A percentile compares a stretch with the other conserved stretches of the same genome.
Evolutionary conservation across 1,140 invertebrate genomes (phyloP).

Genomic region (Orussus abietinus): DNA sequence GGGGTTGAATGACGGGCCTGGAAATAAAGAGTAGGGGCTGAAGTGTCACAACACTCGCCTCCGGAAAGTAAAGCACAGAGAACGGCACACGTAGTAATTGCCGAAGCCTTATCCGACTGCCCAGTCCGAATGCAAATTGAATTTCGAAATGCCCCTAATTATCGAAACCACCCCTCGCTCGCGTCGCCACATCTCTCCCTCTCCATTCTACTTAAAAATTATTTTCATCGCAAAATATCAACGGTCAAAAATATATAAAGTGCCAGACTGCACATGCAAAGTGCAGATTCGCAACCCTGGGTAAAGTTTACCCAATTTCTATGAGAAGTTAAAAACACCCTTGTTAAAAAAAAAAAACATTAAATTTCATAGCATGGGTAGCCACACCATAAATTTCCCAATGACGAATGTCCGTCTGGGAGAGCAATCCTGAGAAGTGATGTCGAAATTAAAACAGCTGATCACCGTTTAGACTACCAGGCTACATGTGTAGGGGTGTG

Average conservation of each 20-base stretch:
- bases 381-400: too few relatives aligned
- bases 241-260: too few relatives aligned
- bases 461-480: background rate
- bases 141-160: conserved; percentile 13
- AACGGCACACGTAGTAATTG: conserved; percentile 12
- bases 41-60: background rate
- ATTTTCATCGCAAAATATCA: background rate
- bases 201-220: background rate
- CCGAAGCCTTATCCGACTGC: conserved; percentile 12
- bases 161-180: background rate
- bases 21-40: background rate
- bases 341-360: too few relatives aligned
- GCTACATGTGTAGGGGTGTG: background rate
- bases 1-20: background rate
- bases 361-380: too few relatives aligned
- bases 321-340: background rate
- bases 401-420: too few relatives aligned
- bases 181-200: background rate
- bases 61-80: background rate
- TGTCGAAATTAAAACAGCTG: background rate
- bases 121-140: conserved; percentile 22
- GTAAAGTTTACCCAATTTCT: background rate
- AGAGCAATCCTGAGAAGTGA: too few relatives aligned
- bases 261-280: background rate
- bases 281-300: background rate